These are phyloP conservation scores for Dione vanillae DNA, from an alignment of 2,888 invertebrate genomes.

Conservation along the genomic window DNA sequence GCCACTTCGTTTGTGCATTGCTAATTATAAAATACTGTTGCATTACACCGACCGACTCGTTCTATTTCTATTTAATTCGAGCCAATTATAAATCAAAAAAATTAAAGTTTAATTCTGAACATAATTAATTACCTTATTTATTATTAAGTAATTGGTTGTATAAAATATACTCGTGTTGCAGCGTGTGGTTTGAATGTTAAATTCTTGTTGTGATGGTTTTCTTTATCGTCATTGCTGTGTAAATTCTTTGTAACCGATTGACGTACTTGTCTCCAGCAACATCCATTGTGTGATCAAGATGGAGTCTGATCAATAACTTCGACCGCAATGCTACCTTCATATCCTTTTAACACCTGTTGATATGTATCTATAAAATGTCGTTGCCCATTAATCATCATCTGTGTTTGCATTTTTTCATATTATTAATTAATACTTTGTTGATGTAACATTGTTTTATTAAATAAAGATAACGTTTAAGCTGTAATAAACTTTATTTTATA, in stretches of 20 bases:
- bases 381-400: not conserved
- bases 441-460: not conserved
- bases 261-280: conserved; percentile 42
- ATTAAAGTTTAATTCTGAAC: conserved; percentile 19
- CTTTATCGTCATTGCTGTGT: not conserved
- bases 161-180: not conserved
- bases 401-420: not conserved
- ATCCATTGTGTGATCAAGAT: conserved; percentile 45
- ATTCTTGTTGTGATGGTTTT: not conserved
- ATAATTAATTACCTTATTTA: not conserved
- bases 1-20: conserved; percentile 80
- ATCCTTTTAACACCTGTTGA: conserved; percentile 6
- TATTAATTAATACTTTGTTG: not conserved
- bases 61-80: conserved; percentile 71
- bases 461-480: too few species aligned
- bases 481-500: too few species aligned
- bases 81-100: conserved; percentile 57
- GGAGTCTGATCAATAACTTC: conserved; percentile 24
- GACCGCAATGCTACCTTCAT: conserved; percentile 37
- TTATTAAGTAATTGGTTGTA: not conserved
- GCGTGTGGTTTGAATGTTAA: not conserved
- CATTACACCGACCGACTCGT: conserved; percentile 69
- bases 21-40: conserved; percentile 78
- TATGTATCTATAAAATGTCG: not conserved
- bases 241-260: conserved; percentile 36